Evolutionary conservation across 2,797 vertebrate genomes (phyloP).

Genomic region (Melanogrammus aeglefinus): DNA sequence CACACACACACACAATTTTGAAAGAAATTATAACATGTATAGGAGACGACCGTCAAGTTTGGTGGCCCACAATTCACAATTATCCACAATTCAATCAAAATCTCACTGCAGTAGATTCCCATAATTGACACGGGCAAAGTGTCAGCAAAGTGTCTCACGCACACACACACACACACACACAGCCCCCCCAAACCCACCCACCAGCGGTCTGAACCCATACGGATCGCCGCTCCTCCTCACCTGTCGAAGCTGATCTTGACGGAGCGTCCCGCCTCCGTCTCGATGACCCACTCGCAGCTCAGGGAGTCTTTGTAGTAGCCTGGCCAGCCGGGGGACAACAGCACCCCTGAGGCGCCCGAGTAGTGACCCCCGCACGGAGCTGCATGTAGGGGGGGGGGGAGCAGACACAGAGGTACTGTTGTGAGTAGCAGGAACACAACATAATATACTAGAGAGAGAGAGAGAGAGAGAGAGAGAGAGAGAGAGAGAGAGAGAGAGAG

Average conservation of each 20-base stretch:
- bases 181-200: too few species aligned
- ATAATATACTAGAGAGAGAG: too few species aligned
- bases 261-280: conserved; percentile 93
- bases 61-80: not conserved
- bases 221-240: conserved; percentile 64
- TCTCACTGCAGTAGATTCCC: conserved; percentile 15
- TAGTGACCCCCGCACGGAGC: conserved; percentile 98
- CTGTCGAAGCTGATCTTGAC: conserved; percentile 99
- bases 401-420: not conserved
- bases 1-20: too few species aligned
- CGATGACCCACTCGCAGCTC: conserved; percentile 99
- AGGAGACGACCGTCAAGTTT: too few species aligned
- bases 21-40: too few species aligned
- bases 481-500: too few species aligned
- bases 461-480: too few species aligned
- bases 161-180: not conserved
- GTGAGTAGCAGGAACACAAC: too few species aligned
- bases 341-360: conserved; percentile 94
- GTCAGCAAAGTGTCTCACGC: conserved; percentile 5
- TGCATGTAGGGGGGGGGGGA: conserved; percentile 40
- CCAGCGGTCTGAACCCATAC: too few species aligned
- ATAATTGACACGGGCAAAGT: conserved; percentile 19
- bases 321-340: conserved; percentile 98
- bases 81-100: not conserved
- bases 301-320: conserved; percentile 99